Evolutionary conservation across 53 echinoderm and acorn worm genomes (phyloP), one percentile per base, ranked within the genome.

Genomic region (Actinopyga echinites): DNA sequence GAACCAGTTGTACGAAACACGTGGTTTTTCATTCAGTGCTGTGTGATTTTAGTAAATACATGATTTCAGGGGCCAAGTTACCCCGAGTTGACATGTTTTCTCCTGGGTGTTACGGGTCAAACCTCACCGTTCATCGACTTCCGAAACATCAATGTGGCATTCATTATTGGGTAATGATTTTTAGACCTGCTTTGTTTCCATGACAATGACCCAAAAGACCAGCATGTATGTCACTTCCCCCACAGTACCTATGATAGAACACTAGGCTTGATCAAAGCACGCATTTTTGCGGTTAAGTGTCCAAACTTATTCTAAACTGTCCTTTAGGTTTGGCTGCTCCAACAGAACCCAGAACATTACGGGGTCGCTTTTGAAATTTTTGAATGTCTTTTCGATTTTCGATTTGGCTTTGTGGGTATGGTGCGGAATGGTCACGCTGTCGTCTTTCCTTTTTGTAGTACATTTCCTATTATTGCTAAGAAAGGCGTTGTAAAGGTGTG

Each of bases 251-350:
- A 28, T 17, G 60, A 20, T 55, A 21, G 22, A 10, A 63, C 29
- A 13, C 2, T 30, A 13, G n/a, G 12, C 29, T 10, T 63, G 31
- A 63, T 63, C 1, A 17, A 11, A 0, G 29, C 12, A 49, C 68
- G 34, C 68, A 68, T 68, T 68, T 38, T 68, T 68, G 68, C 21
- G 68, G 68, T 68, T 38, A 22, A 38, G 68, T 34, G 64, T 31
- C 64, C 64, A 5, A 30, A 28, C 29, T 9, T 10, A 63, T 63
- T 30, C 64, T n/a, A 31, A 28, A 63, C 64, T 63, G 29, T 15
- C 21, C 15, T 21, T 31, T 63, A 3, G 12, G 29, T 63, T 26
- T 2, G 2, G 17, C 44, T 44, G 17, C 49, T 49, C 15, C 49
- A 49, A n/a, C 4, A 49, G 49, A 40, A 40, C 40, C 8, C 40